A percentile compares a stretch with the other conserved stretches of the same genome.
phyloP scores from a whole-genome alignment of 2,797 vertebrate genomes.

The Catharus ustulatus region DNA sequence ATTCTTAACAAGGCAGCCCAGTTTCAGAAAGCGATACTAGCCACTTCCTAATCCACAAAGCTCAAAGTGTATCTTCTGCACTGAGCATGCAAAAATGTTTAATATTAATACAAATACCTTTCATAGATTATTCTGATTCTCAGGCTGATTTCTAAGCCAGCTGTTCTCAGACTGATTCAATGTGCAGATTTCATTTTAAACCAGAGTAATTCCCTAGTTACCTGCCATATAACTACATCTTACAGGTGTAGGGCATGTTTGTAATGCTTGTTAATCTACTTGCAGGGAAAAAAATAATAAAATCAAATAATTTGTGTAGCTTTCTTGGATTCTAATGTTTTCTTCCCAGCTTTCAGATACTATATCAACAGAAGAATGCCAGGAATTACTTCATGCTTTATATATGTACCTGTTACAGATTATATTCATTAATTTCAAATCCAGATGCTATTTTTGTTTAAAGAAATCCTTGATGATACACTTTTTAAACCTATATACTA shows the following conservation, averaged over 20 bases:
- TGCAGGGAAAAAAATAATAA: slow-evolving; percentile 67
- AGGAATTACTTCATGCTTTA: slow-evolving; percentile 78
- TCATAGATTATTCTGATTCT: slow-evolving; percentile 71
- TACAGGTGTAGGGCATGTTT: slow-evolving; percentile 79
- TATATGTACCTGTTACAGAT: slow-evolving; percentile 77
- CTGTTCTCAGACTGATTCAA: slow-evolving; percentile 77
- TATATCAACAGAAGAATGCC: slow-evolving; percentile 73
- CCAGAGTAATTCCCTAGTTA: slow-evolving; percentile 76
- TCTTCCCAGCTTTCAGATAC: slow-evolving; percentile 70
- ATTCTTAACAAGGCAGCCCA: not conserved
- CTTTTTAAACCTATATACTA: not conserved
- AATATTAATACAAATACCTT: slow-evolving; percentile 74
- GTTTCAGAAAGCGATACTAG: slow-evolving; percentile 50
- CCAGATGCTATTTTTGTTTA: slow-evolving; percentile 72
- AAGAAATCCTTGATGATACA: slow-evolving; percentile 34
- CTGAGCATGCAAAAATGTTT: slow-evolving; percentile 70
- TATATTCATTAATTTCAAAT: slow-evolving; percentile 76
- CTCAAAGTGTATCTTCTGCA: slow-evolving; percentile 59
- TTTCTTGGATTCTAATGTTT: slow-evolving; percentile 69
- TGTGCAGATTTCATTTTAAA: slow-evolving; percentile 74
- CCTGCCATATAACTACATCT: slow-evolving; percentile 69
- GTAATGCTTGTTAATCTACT: slow-evolving; percentile 69
- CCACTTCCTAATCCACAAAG: slow-evolving; percentile 27
- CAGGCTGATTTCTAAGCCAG: slow-evolving; percentile 77
- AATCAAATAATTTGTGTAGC: slow-evolving; percentile 69